Evolutionary conservation across 1,140 invertebrate genomes (phyloP), one percentile per base, ranked within the genome.

Genomic region (Nasonia vitripennis): DNA sequence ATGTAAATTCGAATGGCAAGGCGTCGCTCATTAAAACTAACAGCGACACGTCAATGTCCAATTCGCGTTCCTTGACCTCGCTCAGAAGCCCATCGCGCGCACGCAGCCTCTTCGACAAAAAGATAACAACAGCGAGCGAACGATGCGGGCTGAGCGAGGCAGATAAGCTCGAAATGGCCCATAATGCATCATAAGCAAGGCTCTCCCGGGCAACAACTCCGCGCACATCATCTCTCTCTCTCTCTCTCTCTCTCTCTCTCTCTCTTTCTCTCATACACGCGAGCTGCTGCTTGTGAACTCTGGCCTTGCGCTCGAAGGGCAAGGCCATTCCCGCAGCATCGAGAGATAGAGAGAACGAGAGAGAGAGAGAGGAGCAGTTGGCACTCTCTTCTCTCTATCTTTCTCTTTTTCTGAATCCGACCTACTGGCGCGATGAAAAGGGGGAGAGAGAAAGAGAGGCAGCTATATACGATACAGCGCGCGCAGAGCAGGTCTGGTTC

Each of bases 271-370:
- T 27, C 27, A 27, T 27, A 67, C 70, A 17, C 55, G 14, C 51
- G 2, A 55, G 51, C 67, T 48, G 48, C 80, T 81, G 88, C 83
- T 87, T 73, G 62, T 91, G 89, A 91, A 91, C 91, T 91, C 86
- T 91, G 87, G 81, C 90, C 89, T 91, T 90, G 91, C 78, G 83
- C 87, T 86, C 86, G 86, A 88, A 88, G 88, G 86, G 86, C 89
- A 91, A 91, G 90, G 90, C 85, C 88, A 91, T 81, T 81, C 81
- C 55, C 78, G 77, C 81, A 82, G 80, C 78, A 31, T 31, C 34
- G 68, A 6, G 34, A 75, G 17, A 78, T 11, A 55, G 6, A 75
- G 27, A 27, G 41, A 27, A 27, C 27, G 27, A 55, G 6, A 75
- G 27, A 27, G 27, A 27, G 27, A n/a, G 41, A 45, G 41, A 45